These are phyloP conservation scores for Drosophila aff. DNA, from an alignment of 1,140 invertebrate genomes.

Conservation along the genomic window DNA sequence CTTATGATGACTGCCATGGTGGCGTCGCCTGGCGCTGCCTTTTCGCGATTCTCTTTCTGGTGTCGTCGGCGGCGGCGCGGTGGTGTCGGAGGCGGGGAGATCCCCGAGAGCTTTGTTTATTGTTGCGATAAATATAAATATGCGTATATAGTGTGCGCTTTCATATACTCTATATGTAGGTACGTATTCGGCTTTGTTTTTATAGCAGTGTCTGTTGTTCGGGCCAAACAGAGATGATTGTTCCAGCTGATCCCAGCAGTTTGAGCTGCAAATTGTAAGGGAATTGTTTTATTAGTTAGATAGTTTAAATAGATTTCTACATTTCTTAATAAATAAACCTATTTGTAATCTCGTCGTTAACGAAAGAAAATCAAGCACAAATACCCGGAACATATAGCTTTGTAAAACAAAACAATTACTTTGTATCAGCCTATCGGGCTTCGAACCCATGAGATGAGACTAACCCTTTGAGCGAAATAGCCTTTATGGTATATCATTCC, in stretches of 20 bases:
- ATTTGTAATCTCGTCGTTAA: not conserved
- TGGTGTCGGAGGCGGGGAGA: constrained; percentile 16
- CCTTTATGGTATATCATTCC: too few relatives aligned
- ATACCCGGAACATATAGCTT: not conserved
- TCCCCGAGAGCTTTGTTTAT: constrained; percentile 65
- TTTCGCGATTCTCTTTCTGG: constrained; percentile 51
- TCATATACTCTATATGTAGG: constrained; percentile 11
- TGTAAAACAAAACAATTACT: not conserved
- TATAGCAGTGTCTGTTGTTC: constrained; percentile 40
- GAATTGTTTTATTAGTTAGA: constrained; percentile 27
- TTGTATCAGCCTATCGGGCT: not conserved
- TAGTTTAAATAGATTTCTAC: not conserved
- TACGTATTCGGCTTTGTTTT: constrained; percentile 63
- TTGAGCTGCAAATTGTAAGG: constrained; percentile 36
- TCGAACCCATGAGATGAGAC: not conserved
- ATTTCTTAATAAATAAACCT: not conserved
- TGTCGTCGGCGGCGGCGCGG: constrained; percentile 23
- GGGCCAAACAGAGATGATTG: constrained; percentile 49
- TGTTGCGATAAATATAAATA: constrained; percentile 58
- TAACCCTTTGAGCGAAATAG: too few relatives aligned
- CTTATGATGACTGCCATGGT: constrained; percentile 83
- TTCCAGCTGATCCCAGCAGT: constrained; percentile 26
- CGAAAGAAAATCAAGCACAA: not conserved
- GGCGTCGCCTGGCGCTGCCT: constrained; percentile 57
- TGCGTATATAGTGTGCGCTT: constrained; percentile 30